Evolutionary conservation across 2,888 invertebrate genomes (phyloP), one percentile per base, ranked within the genome.

Genomic region (Cylindroiulus punctatus): DNA sequence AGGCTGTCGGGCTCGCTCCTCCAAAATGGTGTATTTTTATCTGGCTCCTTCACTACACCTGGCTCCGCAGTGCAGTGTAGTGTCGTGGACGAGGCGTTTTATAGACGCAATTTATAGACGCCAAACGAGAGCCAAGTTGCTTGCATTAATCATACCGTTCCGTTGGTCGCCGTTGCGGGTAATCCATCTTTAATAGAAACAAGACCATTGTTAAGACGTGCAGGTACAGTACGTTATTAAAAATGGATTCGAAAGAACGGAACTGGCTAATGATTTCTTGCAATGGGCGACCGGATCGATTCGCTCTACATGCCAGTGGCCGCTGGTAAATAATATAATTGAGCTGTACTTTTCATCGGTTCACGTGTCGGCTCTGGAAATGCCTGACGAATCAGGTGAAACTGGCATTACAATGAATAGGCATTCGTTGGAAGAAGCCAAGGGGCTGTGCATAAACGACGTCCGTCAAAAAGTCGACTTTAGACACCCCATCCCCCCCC

Each of bases 111-210:
- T 30, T 76, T 76, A 76, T 30, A 76, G 76, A 30, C 76, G 30
- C 76, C 22, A 1, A 52, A 47, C 47, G 36, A 36, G 52, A 52
- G 52, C 52, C 65, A 65, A 76, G 14, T 30, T 17, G 76, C 76
- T 76, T 76, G 76, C 76, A 76, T 76, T 30, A 76, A 76, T 76
- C 30, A 76, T 76, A 76, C 14, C 26, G 30, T 26, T 26, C 26
- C 8, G 17, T 3, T 3, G 0, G 65, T 26, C 10, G 26, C 2
- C 76, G 76, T 3, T 14, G 3, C 36, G 30, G 30, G 76, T 14
- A 30, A 76, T 76, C 76, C 76, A 76, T 65, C 76, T 30, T 76
- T 76, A 14, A 76, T 30, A 76, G 76, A 76, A 76, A 52, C 22
- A 76, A 36, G 7, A 36, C 30, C 30, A 30, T 76, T 76, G 76